Percentiles rank a stretch among this genome's conserved stretches.
Evolutionary conservation across 2,888 invertebrate genomes (phyloP).

Genomic region (Syrphus vitripennis): DNA sequence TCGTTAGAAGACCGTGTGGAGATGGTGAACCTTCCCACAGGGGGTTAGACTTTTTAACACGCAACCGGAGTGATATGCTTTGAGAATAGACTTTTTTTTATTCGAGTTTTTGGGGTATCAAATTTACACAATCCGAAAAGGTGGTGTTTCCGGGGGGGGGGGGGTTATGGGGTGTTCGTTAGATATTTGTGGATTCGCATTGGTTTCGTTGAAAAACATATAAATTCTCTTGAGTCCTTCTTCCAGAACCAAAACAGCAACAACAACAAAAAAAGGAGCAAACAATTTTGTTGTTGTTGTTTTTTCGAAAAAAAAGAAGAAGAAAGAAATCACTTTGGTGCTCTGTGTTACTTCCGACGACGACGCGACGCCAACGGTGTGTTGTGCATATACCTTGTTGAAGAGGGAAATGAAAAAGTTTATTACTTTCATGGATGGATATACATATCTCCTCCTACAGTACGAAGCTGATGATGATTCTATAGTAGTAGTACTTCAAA

Average conservation of each 20-base stretch:
- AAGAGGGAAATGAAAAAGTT: conserved; percentile 31
- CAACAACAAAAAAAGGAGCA: neutral
- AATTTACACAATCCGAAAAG: conserved; percentile 23
- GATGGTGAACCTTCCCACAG: neutral
- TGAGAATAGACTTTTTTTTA: conserved; percentile 28
- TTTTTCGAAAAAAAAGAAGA: neutral
- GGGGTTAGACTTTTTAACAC: conserved; percentile 45
- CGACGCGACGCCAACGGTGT: too few relatives aligned
- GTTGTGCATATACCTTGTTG: conserved; percentile 1
- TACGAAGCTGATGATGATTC: conserved; percentile 34
- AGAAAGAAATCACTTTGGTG: conserved; percentile 54
- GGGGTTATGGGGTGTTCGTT: neutral
- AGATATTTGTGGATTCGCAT: neutral
- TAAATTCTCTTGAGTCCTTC: conserved; percentile 35
- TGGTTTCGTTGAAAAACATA: neutral
- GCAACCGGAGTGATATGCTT: conserved; percentile 58
- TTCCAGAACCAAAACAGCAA: neutral
- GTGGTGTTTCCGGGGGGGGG: neutral
- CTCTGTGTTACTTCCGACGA: neutral
- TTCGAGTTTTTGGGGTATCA: neutral
- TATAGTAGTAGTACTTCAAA: conserved; percentile 38
- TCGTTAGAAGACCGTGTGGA: neutral
- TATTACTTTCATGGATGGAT: conserved; percentile 9
- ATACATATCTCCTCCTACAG: neutral
- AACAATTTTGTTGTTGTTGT: conserved; percentile 29